phyloP scores from a whole-genome alignment of 2,797 vertebrate genomes.

The Triplophysa yarkandensis region DNA sequence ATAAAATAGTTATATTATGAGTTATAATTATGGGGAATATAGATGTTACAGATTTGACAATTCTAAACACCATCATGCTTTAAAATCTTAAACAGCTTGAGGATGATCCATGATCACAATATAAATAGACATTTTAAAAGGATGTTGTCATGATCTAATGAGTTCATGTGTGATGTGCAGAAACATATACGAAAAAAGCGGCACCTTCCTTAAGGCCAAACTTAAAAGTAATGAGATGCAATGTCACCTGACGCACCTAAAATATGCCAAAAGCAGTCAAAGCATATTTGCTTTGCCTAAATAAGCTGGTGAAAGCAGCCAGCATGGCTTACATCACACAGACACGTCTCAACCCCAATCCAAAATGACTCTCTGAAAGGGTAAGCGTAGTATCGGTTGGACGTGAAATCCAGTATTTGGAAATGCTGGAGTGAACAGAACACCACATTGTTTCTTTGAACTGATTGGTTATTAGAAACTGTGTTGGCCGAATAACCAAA shows the following conservation, averaged over 20 bases:
- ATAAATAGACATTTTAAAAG: conserved; percentile 31
- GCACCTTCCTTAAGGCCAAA: background rate
- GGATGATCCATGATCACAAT: conserved; percentile 12
- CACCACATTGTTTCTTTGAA: conserved; percentile 19
- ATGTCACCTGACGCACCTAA: background rate
- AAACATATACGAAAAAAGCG: background rate
- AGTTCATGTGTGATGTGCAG: background rate
- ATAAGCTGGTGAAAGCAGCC: conserved; percentile 7
- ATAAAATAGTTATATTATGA: too few species aligned
- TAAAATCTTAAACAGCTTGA: background rate
- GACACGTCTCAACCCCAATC: background rate
- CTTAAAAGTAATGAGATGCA: background rate
- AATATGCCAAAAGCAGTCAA: background rate
- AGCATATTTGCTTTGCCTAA: background rate
- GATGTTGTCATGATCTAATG: conserved; percentile 27
- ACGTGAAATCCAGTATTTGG: background rate
- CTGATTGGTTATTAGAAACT: background rate
- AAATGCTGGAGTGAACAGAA: conserved; percentile 14
- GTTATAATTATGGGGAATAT: too few species aligned
- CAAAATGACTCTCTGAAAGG: background rate
- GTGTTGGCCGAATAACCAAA: background rate
- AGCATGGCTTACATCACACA: background rate
- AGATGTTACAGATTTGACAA: too few species aligned
- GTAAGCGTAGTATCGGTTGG: background rate
- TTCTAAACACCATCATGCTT: too few species aligned